Evolutionary conservation across 2,113 vertebrate species (phyloP), one percentile per base, ranked within the genome.

Genomic region (Sorex fumeus): DNA sequence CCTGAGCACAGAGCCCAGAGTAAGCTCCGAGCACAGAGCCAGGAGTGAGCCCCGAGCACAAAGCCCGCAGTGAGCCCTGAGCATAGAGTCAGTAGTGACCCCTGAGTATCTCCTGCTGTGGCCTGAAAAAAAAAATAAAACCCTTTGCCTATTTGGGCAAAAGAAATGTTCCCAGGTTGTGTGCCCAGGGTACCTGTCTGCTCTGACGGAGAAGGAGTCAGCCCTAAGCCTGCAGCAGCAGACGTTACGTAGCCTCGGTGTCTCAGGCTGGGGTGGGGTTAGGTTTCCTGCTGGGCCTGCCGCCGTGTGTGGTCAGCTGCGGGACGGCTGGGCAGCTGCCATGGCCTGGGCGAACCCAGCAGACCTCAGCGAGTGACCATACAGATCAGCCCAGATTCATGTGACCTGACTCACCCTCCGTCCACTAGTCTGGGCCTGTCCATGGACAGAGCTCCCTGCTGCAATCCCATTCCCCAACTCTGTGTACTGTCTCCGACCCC

Each of bases 221-320:
- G 30, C 1, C 60, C n/a, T 82, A 10, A 60, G 9, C 47, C 30
- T 50, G 40, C 62, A 72, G 40, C 30, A 12, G 66, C 67, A 40
- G 27, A 23, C 62, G 23, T 64, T 18, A 64, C 62, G 23, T 25
- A 64, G 62, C 23, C 23, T 27, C 6, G 21, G 57, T 64, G 62
- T 27, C 62, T 64, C 62, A 7, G 21, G 23, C 82, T n/a, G 30
- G 62, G 13, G 10, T 40, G 15, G 69, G 76, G 21, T 21, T 87
- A 84, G 36, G 82, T 60, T 47, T 11, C 62, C 45, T 77, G 21
- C 87, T 5, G 75, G 74, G 19, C 60, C 57, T 40, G 5, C 67
- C 47, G 47, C 25, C 2, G 43, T 40, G 62, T 53, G 25, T 62
- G 62, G 87, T 88, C 89, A 91, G 89, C 83, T 77, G 71, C 53